Evolutionary conservation across 2,888 invertebrate species (phyloP).

Genomic region (Mylabris sibirica): DNA sequence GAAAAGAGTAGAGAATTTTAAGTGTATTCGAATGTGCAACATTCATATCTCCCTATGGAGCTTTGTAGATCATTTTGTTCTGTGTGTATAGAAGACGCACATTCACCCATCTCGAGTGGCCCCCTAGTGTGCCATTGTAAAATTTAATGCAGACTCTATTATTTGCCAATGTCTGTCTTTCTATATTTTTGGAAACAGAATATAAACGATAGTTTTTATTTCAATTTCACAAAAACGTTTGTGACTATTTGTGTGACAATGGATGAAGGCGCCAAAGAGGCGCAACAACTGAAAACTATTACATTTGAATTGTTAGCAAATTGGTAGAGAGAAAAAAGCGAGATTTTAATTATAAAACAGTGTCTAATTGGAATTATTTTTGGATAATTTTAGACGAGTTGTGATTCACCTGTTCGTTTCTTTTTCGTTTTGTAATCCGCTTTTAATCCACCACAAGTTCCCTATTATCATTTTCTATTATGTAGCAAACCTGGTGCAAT

Average conservation of each 20-base stretch:
- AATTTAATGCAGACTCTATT: conserved; percentile 42
- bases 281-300: neutral
- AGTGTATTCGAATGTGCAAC: neutral
- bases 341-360: neutral
- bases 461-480: neutral
- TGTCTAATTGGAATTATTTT: conserved; percentile 1
- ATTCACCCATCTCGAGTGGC: conserved; percentile 51
- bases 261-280: neutral
- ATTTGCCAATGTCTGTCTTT: conserved; percentile 51
- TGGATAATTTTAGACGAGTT: neutral
- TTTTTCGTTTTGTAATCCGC: neutral
- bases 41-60: conserved; percentile 33
- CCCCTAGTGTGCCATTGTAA: conserved; percentile 50
- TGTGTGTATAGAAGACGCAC: conserved; percentile 5
- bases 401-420: neutral
- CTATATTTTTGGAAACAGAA: neutral
- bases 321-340: neutral
- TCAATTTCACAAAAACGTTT: conserved; percentile 35
- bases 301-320: neutral
- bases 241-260: neutral
- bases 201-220: conserved; percentile 51
- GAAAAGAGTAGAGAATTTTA: neutral
- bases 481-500: neutral
- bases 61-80: conserved; percentile 40
- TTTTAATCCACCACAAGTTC: neutral